Evolutionary conservation across 2,888 invertebrate species (phyloP).

Genomic region (Artemia sinica): DNA sequence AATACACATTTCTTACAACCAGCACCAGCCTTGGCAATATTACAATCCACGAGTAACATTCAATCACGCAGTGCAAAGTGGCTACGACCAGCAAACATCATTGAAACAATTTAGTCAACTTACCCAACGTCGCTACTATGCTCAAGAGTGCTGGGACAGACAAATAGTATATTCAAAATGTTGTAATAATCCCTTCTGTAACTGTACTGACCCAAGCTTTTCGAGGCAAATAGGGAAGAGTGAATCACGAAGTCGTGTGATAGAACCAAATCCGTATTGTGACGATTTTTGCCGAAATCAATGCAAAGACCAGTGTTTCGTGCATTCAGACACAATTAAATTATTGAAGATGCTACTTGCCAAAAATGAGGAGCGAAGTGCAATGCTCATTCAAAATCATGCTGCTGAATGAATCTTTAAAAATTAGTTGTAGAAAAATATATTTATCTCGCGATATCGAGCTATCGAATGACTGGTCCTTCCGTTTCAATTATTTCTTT

Average conservation of each 20-base stretch:
- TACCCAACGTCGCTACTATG: not conserved
- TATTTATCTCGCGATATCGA: too few species aligned
- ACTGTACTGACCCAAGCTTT: constrained; percentile 9
- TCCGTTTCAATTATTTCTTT: too few species aligned
- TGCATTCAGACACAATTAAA: not conserved
- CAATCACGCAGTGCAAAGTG: not conserved
- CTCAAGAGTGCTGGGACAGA: not conserved
- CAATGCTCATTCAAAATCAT: not conserved
- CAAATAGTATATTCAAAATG: constrained; percentile 12
- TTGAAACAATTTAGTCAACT: not conserved
- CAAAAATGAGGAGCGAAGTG: constrained; percentile 1
- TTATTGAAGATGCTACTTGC: not conserved
- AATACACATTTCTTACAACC: constrained; percentile 1
- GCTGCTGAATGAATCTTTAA: not conserved
- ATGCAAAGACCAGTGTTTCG: constrained; percentile 13
- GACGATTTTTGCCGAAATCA: not conserved
- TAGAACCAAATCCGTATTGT: not conserved
- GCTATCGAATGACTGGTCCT: too few species aligned
- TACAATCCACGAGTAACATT: not conserved
- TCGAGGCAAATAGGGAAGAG: not conserved
- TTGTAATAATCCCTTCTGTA: constrained; percentile 7
- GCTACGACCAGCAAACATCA: not conserved
- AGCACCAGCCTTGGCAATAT: constrained; percentile 1
- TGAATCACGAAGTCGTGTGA: not conserved
- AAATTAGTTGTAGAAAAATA: too few species aligned